Evolutionary conservation across 2,797 vertebrate species (phyloP).

Genomic region (Anomalospiza imberbis): DNA sequence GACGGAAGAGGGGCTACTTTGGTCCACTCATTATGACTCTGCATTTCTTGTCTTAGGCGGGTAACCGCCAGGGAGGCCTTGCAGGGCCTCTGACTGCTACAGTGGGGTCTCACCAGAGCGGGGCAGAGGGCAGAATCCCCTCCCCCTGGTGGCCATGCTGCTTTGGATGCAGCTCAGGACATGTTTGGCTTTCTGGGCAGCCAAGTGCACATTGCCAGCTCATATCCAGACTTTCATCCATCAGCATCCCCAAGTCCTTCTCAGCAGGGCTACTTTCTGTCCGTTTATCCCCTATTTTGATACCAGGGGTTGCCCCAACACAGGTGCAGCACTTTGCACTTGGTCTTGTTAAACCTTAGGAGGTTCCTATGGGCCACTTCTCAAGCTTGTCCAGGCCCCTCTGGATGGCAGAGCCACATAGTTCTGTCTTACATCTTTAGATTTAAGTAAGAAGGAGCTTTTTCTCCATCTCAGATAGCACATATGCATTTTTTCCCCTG

Average conservation of each 20-base stretch:
- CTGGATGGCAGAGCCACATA: not conserved
- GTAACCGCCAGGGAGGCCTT: no score
- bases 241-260: not conserved
- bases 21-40: no score
- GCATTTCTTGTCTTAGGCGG: no score
- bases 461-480: not conserved
- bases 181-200: not conserved
- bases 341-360: not conserved
- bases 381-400: not conserved
- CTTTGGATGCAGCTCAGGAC: not conserved
- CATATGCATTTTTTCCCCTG: not conserved
- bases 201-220: not conserved
- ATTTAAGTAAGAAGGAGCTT: not conserved
- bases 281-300: not conserved
- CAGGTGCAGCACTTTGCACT: not conserved
- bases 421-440: not conserved
- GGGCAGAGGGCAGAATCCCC: not conserved
- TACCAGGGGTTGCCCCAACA: not conserved
- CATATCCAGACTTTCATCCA: not conserved
- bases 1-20: no score
- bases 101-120: not conserved
- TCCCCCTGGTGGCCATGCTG: not conserved
- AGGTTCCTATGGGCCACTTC: not conserved
- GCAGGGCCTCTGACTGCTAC: no score
- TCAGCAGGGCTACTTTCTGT: rapidly evolving